A percentile compares a stretch with the other conserved stretches of the same genome.
phyloP scores from a whole-genome alignment of 2,113 vertebrate species.

The Edolisoma coerulescens region DNA sequence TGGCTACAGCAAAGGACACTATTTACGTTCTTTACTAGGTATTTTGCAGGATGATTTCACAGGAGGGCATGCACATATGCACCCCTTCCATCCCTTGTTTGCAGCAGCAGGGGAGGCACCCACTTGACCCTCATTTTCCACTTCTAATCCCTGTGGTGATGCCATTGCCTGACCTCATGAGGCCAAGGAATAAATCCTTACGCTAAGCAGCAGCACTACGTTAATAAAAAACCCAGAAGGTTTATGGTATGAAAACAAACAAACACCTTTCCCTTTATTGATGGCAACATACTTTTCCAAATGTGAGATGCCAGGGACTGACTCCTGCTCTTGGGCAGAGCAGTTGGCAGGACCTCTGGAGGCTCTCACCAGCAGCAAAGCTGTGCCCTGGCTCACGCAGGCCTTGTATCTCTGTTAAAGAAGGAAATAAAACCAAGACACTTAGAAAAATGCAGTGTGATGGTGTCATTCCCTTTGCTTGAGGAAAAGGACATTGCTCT shows the following conservation, averaged over 20 bases:
- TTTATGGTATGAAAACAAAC: not conserved
- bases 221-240: not conserved
- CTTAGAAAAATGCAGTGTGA: not conserved
- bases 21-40: not conserved
- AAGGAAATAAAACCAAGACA: not conserved
- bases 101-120: not conserved
- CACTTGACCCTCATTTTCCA: not conserved
- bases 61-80: not conserved
- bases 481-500: not conserved
- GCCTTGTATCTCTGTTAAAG: not conserved
- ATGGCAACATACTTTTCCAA: accelerated
- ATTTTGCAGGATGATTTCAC: not conserved
- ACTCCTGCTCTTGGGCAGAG: not conserved
- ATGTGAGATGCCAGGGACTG: not conserved
- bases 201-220: not conserved
- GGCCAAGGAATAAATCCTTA: not conserved
- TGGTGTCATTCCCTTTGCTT: not conserved
- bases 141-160: not conserved
- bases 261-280: not conserved
- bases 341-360: not conserved
- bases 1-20: not conserved
- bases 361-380: not conserved
- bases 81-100: not conserved
- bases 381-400: accelerated
- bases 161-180: not conserved